Evolutionary conservation across 37 sponge, comb jelly and placozoan species (phyloP).

Genomic region (Cladorhizidae sp.): DNA sequence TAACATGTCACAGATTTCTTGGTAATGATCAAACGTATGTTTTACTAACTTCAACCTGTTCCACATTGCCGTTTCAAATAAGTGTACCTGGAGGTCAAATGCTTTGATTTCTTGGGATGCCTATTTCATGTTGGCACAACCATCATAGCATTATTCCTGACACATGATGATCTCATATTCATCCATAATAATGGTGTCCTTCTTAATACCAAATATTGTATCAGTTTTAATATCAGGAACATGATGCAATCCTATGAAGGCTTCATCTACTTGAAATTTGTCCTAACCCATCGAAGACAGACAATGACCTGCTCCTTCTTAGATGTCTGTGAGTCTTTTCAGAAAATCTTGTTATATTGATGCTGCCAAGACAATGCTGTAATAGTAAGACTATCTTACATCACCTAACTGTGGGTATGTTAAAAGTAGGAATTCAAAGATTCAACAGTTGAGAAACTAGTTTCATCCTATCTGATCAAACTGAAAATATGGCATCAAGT

Average conservation of each 20-base stretch:
- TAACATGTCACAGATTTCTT: background rate
- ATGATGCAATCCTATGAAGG: background rate
- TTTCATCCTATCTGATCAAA: too few species aligned
- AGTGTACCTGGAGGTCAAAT: background rate
- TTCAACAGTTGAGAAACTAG: too few species aligned
- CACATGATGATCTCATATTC: too few species aligned
- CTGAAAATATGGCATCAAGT: too few species aligned
- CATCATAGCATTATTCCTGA: background rate
- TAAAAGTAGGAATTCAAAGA: too few species aligned
- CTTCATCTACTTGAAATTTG: background rate
- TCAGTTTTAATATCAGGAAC: constrained; percentile 1
- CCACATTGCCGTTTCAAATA: background rate
- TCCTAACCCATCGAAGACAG: background rate
- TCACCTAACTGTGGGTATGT: too few species aligned
- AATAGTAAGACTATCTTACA: too few species aligned
- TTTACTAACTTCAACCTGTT: background rate
- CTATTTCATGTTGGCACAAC: background rate
- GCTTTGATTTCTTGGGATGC: background rate
- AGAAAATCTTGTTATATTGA: too few species aligned
- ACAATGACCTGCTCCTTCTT: background rate
- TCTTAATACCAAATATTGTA: background rate
- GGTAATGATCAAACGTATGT: background rate
- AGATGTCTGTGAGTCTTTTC: too few species aligned
- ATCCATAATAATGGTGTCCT: background rate
- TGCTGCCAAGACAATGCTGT: too few species aligned